phyloP scores from a whole-genome alignment of 1,140 invertebrate species.

The Heliothis subflexa region DNA sequence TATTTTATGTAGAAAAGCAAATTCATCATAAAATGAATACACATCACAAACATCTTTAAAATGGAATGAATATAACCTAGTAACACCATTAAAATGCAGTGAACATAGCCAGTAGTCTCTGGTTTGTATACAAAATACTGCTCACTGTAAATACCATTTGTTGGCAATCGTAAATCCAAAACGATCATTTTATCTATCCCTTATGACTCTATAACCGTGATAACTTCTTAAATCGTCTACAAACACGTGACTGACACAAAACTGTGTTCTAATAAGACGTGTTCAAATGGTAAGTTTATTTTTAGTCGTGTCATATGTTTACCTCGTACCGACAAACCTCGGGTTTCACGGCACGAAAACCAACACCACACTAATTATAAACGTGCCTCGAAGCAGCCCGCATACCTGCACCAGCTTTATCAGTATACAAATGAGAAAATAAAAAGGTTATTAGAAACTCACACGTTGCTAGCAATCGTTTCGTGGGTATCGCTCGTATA shows the following conservation, averaged over 20 bases:
- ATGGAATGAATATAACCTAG: too few species aligned
- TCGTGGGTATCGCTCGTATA: conserved; percentile 70
- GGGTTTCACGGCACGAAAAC: conserved; percentile 46
- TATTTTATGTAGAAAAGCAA: too few species aligned
- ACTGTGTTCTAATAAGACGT: conserved; percentile 56
- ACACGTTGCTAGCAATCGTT: conserved; percentile 77
- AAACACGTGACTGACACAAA: conserved; percentile 38
- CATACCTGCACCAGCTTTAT: conserved; percentile 52
- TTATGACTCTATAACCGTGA: conserved; percentile 6
- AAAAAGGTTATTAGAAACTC: conserved; percentile 80
- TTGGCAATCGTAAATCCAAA: not conserved
- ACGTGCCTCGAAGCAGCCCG: conserved; percentile 39
- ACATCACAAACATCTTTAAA: too few species aligned
- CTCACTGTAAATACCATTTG: not conserved
- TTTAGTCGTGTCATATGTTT: conserved; percentile 64
- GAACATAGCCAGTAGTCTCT: not conserved
- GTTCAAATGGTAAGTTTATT: conserved; percentile 50
- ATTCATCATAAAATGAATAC: too few species aligned
- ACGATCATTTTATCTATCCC: not conserved
- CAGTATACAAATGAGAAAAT: conserved; percentile 60
- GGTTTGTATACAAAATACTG: conserved; percentile 11
- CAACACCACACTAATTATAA: conserved; percentile 58
- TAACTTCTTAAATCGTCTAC: conserved; percentile 8
- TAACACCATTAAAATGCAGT: too few species aligned
- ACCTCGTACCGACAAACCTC: conserved; percentile 48